Base-by-base conservation (phyloP, 2,113 vertebrate species). In the Sturnus vulgaris region DNA sequence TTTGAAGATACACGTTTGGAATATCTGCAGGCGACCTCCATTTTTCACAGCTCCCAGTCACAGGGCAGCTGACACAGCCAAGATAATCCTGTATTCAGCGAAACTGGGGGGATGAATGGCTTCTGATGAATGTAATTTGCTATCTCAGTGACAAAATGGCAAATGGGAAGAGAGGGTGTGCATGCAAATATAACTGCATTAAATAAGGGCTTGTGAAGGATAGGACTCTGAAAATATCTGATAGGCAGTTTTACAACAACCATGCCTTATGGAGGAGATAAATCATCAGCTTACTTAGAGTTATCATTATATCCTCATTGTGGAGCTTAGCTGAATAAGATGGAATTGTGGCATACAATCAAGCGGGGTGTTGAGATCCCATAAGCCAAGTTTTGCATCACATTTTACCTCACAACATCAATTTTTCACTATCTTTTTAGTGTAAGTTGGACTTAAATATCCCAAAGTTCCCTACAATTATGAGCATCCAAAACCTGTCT, bases 81-180 rank as follows among this genome's bases (percentile, higher is more conserved):
- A 91, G 97, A 97, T 98, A 97, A 98, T 96, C 92, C 95, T 94
- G 94, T 94, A 95, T 97, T 98, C 98, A 98, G 98, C 42, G 10
- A 95, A 97, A 97, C 86, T 3, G 1, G 65, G 88, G 92, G 88
- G 96, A 96, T 98, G 96, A 97, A 97, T 97, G 94, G 90, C 88
- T 97, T 97, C 91, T 97, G 97, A 98, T 98, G 93, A 97, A 97
- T 95, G 96, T 84, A 97, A 97, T 97, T 97, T 97, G 92, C 93
- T 97, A 96, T 92, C 94, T 96, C 93, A 92, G 70, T 96, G 96
- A 97, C 96, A 97, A 97, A 52, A 98, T 77, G 95, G 95, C 82
- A 97, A 97, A 97, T 76, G 93, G 79, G 95, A 94, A 92, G 91
- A 97, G 90, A 97, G 90, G 79, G 85, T 69, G 47, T 84, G 92